Percentiles rank a stretch among this genome's conserved stretches.
Evolutionary conservation across 2,888 invertebrate species (phyloP).

Genomic region (Himalopsyche kuldschensis): DNA sequence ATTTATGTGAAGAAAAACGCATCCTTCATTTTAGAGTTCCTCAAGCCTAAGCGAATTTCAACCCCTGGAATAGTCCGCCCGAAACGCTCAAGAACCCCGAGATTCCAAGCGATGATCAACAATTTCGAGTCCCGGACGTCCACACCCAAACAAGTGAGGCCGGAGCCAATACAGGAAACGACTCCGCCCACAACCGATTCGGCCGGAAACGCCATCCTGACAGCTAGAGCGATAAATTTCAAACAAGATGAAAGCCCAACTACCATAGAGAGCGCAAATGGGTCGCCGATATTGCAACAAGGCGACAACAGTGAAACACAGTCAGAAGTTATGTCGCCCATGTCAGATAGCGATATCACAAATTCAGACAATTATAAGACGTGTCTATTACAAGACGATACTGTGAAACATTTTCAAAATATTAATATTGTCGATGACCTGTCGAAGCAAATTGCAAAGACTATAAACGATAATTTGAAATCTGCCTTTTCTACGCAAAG

Average conservation of each 20-base stretch:
- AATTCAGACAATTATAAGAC: constrained; percentile 30
- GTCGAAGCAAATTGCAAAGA: constrained; percentile 32
- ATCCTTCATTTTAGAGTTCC: constrained; percentile 47
- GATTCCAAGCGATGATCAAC: constrained; percentile 39
- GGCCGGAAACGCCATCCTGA: constrained; percentile 48
- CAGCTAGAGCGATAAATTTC: constrained; percentile 55
- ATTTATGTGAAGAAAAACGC: background rate
- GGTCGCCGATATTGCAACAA: constrained; percentile 18
- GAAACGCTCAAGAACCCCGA: constrained; percentile 15
- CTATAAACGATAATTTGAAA: constrained; percentile 32
- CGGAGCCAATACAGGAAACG: constrained; percentile 45
- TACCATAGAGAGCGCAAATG: constrained; percentile 14
- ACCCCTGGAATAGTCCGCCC: constrained; percentile 48
- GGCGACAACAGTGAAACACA: background rate
- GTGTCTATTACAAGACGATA: constrained; percentile 12
- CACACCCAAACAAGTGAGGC: constrained; percentile 41
- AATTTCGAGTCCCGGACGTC: constrained; percentile 34
- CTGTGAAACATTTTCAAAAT: constrained; percentile 4
- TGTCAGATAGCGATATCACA: constrained; percentile 20
- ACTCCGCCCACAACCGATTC: constrained; percentile 50
- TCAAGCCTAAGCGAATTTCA: constrained; percentile 55
- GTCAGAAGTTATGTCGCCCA: constrained; percentile 7
- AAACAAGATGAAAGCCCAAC: constrained; percentile 45
- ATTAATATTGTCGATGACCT: constrained; percentile 11
- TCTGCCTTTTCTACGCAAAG: constrained; percentile 27